phyloP scores from a whole-genome alignment of 2,888 invertebrate genomes.

The Ichneumoninae sp. region DNA sequence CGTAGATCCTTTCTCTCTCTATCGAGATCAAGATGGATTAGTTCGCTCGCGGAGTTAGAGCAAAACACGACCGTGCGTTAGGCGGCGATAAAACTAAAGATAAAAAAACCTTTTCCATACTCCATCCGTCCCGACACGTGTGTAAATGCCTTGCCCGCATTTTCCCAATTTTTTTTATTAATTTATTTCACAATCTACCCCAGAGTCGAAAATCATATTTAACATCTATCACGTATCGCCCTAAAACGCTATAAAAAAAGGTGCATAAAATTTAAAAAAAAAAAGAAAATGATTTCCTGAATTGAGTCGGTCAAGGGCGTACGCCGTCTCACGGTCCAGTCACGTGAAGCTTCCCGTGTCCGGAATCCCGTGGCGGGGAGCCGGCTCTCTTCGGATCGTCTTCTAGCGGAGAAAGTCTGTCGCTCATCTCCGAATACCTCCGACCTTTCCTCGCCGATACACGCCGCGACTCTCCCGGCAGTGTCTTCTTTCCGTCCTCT shows the following conservation, averaged over 20 bases:
- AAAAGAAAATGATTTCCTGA: background rate
- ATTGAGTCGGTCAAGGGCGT: constrained; percentile 18
- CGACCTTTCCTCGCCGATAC: constrained; percentile 29
- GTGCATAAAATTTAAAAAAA: background rate
- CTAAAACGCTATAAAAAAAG: background rate
- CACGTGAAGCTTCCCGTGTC: constrained; percentile 8
- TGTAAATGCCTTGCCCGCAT: background rate
- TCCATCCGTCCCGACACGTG: background rate
- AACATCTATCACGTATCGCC: too few relatives aligned
- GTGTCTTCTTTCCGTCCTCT: constrained; percentile 43
- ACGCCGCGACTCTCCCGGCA: constrained; percentile 33
- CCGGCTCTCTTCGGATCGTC: constrained; percentile 26
- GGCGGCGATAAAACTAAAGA: constrained; percentile 10
- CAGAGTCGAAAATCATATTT: too few relatives aligned
- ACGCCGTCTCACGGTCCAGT: constrained; percentile 1
- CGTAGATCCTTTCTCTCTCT: constrained; percentile 56
- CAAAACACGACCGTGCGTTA: constrained; percentile 2
- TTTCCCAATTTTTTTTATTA: background rate
- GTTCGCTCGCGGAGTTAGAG: constrained; percentile 6
- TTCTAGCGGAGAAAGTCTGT: constrained; percentile 69
- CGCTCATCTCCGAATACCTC: constrained; percentile 60
- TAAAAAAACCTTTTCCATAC: background rate
- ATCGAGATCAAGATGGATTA: constrained; percentile 49
- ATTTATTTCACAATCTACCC: background rate
- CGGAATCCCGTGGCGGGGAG: constrained; percentile 1